Evolutionary conservation across 2,888 invertebrate species (phyloP), one percentile per base, ranked within the genome.

Genomic region (Capitulum mitella): DNA sequence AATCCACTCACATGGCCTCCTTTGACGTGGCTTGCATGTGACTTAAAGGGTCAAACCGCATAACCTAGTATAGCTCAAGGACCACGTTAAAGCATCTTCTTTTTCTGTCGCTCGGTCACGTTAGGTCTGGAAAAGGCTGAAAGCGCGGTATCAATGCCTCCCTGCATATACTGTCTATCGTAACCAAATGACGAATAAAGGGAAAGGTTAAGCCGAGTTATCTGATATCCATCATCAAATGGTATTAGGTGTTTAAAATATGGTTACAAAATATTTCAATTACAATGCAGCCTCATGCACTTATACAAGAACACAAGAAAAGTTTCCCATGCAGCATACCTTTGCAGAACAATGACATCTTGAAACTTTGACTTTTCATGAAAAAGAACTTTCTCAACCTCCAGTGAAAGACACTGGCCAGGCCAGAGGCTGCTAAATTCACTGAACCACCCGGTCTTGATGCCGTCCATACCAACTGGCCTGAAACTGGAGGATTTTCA

Each of bases 371-470:
- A 95, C 84, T 90, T 91, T 84, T 92, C 93, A 2, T 90, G 87
- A 84, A 94, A 91, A 0, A 97, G 87, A 1, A 96, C 87, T 83
- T 92, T 87, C 77, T 93, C 91, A 0, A 97, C 91, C 89, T 95
- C 90, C 81, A 98, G 87, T 0, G 96, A 96, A 84, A 96, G 91
- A 32, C 92, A 91, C 83, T 95, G 92, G 0, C 97, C 97, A 0
- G 95, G 94, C 95, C 96, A 97, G 83, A 97, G 87, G 70, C 92
- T 92, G 84, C 92, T 94, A 32, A 92, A 88, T 88, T 98, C 98
- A 82, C 93, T 93, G 85, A 96, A 98, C 98, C 98, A 98, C 81
- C 94, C 87, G 51, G 87, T 77, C 58, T 75, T 75, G 12, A 75
- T n/a, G n/a, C 14, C 19, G 43, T 75, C 75, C 75, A 75, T 75